Base-by-base conservation (phyloP, 2,797 vertebrate genomes). In the Mus caroli region DNA sequence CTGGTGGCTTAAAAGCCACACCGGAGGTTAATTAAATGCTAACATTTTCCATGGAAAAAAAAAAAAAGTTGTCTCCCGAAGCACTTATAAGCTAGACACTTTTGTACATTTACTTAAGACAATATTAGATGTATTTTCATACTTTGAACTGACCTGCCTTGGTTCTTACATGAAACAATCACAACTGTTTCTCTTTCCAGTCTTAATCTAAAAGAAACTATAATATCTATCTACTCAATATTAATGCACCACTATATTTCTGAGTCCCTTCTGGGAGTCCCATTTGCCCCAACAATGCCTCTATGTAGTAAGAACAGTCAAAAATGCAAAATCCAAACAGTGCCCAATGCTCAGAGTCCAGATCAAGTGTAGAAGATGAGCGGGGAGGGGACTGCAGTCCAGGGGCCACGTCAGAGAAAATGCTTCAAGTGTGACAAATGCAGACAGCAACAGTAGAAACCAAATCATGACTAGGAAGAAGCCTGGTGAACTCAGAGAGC, bases 131-230 rank as follows among this genome's bases (percentile, higher is more conserved):
- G 2, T 9, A 86, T 80, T 17, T 83, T 14, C 28, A 26, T 26
- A 78, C 5, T 94, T 83, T 40, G 67, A 90, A 71, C 34, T 79
- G 46, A 40, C 37, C 78, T 24, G 75, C n/a, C 75, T 76, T 86
- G 54, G 26, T 88, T 89, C 34, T 8, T 43, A 62, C 1, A 7
- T 34, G 73, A 78, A 91, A 56, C 43, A 85, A 90, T 88, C 60
- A 90, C 43, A 85, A 89, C 40, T 75, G 28, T 9, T 46, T 91
- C 75, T 80, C 56, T 78, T 22, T 64, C 75, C 6, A 1, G 69
- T 78, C 82, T 37, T 94, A 31, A 43, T 91, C 75, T 89, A 85
- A 90, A 92, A 96, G 34, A 88, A 85, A 82, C 2, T 20, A 28
- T 6, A 78, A 1, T 6, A 2, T 80, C 77, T 8, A 2, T 77